Evolutionary conservation across 2,797 vertebrate species (phyloP).

Genomic region (Apogon hyalosoma): DNA sequence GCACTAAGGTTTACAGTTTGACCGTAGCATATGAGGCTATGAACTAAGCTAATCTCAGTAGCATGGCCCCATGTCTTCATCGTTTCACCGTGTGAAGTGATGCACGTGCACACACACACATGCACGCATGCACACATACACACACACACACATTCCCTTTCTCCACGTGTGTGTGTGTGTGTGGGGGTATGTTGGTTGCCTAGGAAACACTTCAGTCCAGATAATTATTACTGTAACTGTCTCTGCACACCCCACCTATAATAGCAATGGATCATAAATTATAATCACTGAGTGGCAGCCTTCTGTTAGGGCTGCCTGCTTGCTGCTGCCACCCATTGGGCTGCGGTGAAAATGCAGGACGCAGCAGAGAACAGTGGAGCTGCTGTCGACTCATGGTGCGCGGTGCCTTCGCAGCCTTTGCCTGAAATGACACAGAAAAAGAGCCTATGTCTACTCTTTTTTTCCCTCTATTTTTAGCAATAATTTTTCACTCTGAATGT

Average conservation of each 20-base stretch:
- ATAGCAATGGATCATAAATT: slow-evolving; percentile 99
- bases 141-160: slow-evolving; percentile 15
- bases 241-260: slow-evolving; percentile 99
- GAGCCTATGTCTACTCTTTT: slow-evolving; percentile 44
- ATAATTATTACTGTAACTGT: slow-evolving; percentile 99
- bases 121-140: slow-evolving; percentile 37
- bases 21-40: slow-evolving; percentile 10
- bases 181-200: slow-evolving; percentile 91
- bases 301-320: slow-evolving; percentile 79
- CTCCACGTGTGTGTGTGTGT: too few relatives aligned
- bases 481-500: slow-evolving; percentile 72
- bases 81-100: slow-evolving; percentile 90
- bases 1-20: too few relatives aligned
- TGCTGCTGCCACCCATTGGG: slow-evolving; percentile 90
- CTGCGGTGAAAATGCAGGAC: slow-evolving; percentile 37
- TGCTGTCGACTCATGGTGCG: neutral
- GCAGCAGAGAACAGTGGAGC: neutral
- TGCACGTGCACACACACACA: slow-evolving; percentile 80
- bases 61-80: slow-evolving; percentile 77
- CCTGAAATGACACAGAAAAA: slow-evolving; percentile 61
- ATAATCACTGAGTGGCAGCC: slow-evolving; percentile 93
- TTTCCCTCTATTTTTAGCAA: slow-evolving; percentile 61
- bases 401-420: slow-evolving; percentile 44
- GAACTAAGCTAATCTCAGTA: slow-evolving; percentile 67
- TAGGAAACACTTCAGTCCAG: slow-evolving; percentile 96